These are phyloP conservation scores for Colaptes auratus DNA, from an alignment of 2,113 vertebrate genomes.

Conservation along the genomic window DNA sequence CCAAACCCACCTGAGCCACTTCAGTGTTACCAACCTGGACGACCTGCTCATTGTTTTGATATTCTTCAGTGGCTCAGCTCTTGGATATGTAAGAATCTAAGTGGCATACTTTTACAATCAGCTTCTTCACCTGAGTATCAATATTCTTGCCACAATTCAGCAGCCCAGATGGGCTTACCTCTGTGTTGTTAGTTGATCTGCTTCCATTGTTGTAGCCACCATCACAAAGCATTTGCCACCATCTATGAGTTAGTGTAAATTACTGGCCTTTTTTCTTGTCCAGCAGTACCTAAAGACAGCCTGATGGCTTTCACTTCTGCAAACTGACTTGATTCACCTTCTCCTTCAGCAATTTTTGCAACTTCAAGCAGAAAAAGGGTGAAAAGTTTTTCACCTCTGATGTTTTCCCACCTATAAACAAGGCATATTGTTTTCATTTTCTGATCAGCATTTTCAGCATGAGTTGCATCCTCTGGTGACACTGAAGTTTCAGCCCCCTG, in stretches of 20 bases:
- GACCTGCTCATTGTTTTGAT: accelerated
- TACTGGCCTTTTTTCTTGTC: neutral
- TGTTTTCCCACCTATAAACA: neutral
- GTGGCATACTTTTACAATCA: accelerated
- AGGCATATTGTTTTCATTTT: neutral
- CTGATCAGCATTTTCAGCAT: neutral
- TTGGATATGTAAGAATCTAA: neutral
- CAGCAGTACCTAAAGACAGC: neutral
- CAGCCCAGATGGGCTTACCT: neutral
- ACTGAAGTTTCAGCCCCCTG: neutral
- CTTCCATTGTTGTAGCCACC: neutral
- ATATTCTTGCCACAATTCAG: neutral
- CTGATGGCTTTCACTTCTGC: neutral
- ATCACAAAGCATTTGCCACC: neutral
- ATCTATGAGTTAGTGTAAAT: neutral
- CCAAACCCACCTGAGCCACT: neutral
- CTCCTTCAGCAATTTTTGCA: neutral
- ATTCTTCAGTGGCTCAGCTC: neutral
- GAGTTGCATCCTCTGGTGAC: neutral
- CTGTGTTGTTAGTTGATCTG: neutral
- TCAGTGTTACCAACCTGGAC: neutral
- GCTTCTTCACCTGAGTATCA: neutral
- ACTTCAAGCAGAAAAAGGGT: neutral
- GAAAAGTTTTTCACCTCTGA: neutral
- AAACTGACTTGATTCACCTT: neutral